Percentiles rank a stretch among this genome's conserved stretches.
These are phyloP conservation scores for Camponotus vicinus DNA, from an alignment of 1,140 invertebrate genomes.

Conservation along the genomic window DNA sequence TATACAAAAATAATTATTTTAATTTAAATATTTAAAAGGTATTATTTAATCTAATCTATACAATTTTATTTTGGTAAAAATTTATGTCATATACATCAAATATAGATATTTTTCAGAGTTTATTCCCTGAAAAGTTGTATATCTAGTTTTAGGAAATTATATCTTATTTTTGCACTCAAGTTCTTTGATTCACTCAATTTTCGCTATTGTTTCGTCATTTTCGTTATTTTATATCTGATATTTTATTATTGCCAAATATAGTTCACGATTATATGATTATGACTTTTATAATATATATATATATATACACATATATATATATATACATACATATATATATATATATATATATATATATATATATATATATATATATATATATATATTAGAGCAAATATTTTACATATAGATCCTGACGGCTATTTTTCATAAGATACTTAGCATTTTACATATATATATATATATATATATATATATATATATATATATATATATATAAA, in stretches of 20 bases:
- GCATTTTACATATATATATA: slow-evolving; percentile 2
- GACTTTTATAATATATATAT: slow-evolving; percentile 1
- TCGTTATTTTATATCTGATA: neutral
- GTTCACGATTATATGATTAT: neutral
- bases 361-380: too few relatives aligned
- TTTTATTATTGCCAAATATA: neutral
- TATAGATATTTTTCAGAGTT: slow-evolving; percentile 17
- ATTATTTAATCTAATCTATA: slow-evolving; percentile 5
- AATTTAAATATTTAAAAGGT: slow-evolving; percentile 18
- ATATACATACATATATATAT: neutral
- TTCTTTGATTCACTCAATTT: neutral
- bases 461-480: neutral
- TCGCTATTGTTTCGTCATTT: neutral
- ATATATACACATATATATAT: too few relatives aligned
- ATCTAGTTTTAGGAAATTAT: neutral
- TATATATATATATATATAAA: neutral
- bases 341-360: too few relatives aligned
- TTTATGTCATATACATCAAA: neutral
- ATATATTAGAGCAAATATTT: neutral
- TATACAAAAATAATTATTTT: neutral
- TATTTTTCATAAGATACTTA: slow-evolving; percentile 7
- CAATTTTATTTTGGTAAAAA: slow-evolving; percentile 38
- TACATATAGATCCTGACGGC: neutral
- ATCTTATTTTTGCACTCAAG: neutral
- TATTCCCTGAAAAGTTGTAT: slow-evolving; percentile 12